Conservation (phyloP, 1,140 invertebrate genomes). For the Chlorops oryzae region DNA sequence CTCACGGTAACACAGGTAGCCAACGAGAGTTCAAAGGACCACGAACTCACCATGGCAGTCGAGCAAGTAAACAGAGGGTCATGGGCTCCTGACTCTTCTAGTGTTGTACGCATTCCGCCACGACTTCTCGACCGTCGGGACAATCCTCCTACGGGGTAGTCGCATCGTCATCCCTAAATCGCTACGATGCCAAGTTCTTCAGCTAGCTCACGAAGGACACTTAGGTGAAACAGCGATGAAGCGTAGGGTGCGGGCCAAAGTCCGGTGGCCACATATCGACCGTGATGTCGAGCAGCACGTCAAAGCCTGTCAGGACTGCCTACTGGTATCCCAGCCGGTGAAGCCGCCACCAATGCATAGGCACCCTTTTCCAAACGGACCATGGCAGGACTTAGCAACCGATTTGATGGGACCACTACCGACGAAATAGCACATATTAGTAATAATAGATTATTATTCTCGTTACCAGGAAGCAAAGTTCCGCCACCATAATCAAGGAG, state of each 20-base stretch:
- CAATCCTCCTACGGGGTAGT: too few relatives aligned
- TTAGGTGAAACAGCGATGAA: slow-evolving; percentile 54
- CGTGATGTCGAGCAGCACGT: slow-evolving; percentile 47
- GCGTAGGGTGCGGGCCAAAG: slow-evolving; percentile 48
- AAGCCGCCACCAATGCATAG: slow-evolving; percentile 12
- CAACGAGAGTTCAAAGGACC: too few relatives aligned
- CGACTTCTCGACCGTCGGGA: too few relatives aligned
- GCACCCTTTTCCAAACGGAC: slow-evolving; percentile 8
- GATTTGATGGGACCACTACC: slow-evolving; percentile 13
- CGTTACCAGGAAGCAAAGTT: slow-evolving; percentile 9
- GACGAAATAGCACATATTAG: slow-evolving; percentile 10
- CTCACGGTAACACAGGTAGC: too few relatives aligned
- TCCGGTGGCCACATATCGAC: slow-evolving; percentile 53
- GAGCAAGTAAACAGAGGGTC: too few relatives aligned
- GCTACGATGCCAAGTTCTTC: too few relatives aligned
- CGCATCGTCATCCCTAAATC: too few relatives aligned
- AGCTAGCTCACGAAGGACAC: slow-evolving; percentile 51
- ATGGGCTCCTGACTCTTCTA: too few relatives aligned
- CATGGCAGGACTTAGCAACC: slow-evolving; percentile 13
- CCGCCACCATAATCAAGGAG: neutral
- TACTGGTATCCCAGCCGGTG: slow-evolving; percentile 11
- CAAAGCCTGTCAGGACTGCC: slow-evolving; percentile 49
- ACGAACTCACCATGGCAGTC: too few relatives aligned
- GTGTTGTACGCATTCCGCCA: too few relatives aligned
- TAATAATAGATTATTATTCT: slow-evolving; percentile 17